Base-by-base conservation (phyloP, 1,140 invertebrate species). In the Euwallacea fornicatus region DNA sequence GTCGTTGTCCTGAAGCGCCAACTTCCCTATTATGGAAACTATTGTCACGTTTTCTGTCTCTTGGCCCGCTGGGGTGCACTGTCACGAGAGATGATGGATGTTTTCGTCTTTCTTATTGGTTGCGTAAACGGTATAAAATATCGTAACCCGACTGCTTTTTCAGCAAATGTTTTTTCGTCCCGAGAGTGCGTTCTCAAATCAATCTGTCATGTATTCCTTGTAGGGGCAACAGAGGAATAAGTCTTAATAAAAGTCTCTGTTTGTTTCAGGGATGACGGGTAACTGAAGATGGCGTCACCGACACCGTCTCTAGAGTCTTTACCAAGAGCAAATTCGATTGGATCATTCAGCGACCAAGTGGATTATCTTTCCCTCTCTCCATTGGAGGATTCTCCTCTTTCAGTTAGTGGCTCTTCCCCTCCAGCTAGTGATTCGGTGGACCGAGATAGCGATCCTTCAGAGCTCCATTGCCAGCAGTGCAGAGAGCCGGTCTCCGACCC, bases 251-350 rank as follows among this genome's bases (percentile, higher is more conserved):
- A 42, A 42, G 61, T 66, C 21, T 42, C 33, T 76, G 74, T 77
- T 74, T 78, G 76, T 86, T 84, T 13, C 83, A 87, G 87, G 87
- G 84, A 88, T 88, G 86, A 86, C 84, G 85, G 86, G 85, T 86
- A 86, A 87, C 82, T 89, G 86, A 89, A 88, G 83, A 89, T 90
- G 88, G 88, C 89, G 83, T 92, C 90, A 81, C 90, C 91, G 81
- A 94, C 93, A 85, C 92, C 93, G 82, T 95, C 93, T 83, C 85
- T 94, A 85, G 93, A 95, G 88, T 94, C 93, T 84, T 85, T 92
- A 84, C 88, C 88, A 80, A 91, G 93, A 88, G 91, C 91, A 83
- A 93, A 92, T 86, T 93, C 93, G 80, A 89, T 94, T 83, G 91
- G 91, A 86, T 94, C 92, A 77, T 88, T 88, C 73, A 85, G 89